Evolutionary conservation across 2,113 vertebrate genomes (phyloP).

Genomic region (Chionomys nivalis): DNA sequence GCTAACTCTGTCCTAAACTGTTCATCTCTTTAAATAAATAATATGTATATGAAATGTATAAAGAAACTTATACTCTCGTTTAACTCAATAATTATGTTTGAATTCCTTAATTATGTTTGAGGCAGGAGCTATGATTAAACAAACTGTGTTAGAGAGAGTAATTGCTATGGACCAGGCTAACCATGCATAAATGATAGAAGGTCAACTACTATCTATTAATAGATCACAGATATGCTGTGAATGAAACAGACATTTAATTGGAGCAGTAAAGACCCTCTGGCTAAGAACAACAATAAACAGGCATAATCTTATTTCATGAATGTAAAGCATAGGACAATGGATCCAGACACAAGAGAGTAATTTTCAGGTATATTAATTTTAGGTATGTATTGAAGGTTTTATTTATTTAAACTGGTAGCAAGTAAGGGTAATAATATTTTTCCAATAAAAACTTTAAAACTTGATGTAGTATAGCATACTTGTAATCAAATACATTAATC

Average conservation of each 20-base stretch:
- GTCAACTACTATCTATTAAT: neutral
- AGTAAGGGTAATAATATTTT: slow-evolving; percentile 7
- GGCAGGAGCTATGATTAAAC: neutral
- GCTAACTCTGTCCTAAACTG: neutral
- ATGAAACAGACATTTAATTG: neutral
- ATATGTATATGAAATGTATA: neutral
- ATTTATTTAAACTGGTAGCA: slow-evolving; percentile 39
- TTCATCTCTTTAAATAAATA: slow-evolving; percentile 39
- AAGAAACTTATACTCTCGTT: neutral
- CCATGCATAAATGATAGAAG: neutral
- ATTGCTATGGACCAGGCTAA: neutral
- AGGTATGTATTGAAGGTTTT: neutral
- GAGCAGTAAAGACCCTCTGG: neutral
- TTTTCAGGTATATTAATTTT: slow-evolving; percentile 16
- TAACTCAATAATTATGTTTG: slow-evolving; percentile 9
- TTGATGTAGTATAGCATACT: neutral
- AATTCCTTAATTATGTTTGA: neutral
- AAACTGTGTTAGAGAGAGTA: neutral
- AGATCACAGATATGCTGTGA: neutral
- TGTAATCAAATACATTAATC: neutral
- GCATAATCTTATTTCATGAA: neutral
- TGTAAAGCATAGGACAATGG: neutral
- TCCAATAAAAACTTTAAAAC: neutral
- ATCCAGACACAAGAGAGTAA: neutral
- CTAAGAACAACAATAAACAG: neutral